phyloP scores from a whole-genome alignment of 2,113 vertebrate species.

The Hippolais icterina region DNA sequence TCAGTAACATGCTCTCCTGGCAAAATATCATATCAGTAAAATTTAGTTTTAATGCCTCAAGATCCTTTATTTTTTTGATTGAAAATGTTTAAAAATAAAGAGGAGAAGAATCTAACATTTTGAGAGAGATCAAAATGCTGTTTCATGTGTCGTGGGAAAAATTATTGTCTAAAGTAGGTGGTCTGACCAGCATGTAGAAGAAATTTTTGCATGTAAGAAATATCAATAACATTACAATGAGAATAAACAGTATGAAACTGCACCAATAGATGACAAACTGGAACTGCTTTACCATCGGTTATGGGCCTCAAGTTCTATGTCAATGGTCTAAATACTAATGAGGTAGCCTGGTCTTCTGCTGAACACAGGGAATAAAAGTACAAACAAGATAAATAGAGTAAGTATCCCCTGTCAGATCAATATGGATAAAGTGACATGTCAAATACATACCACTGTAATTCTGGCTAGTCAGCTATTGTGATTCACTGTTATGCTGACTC shows the following conservation, averaged over 20 bases:
- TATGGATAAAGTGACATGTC: background rate
- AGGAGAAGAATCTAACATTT: background rate
- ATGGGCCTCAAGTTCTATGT: background rate
- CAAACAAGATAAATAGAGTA: background rate
- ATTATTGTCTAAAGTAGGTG: background rate
- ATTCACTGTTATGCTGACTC: conserved; percentile 21
- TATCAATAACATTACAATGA: background rate
- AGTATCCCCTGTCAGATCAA: background rate
- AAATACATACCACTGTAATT: background rate
- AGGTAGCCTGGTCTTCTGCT: background rate
- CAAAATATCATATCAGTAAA: background rate
- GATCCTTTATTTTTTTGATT: background rate
- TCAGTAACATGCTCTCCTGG: background rate
- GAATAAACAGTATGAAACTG: background rate
- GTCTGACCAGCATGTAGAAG: background rate
- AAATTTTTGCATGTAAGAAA: background rate
- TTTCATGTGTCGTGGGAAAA: background rate
- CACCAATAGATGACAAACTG: background rate
- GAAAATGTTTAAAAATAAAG: background rate
- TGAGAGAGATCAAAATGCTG: background rate
- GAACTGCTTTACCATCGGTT: background rate
- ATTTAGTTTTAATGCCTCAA: background rate
- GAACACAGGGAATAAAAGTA: background rate
- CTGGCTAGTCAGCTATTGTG: background rate
- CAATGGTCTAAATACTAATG: background rate